Evolutionary conservation across 35 echinoderm and acorn worm species (phyloP).

Genomic region (Anneissia japonica): DNA sequence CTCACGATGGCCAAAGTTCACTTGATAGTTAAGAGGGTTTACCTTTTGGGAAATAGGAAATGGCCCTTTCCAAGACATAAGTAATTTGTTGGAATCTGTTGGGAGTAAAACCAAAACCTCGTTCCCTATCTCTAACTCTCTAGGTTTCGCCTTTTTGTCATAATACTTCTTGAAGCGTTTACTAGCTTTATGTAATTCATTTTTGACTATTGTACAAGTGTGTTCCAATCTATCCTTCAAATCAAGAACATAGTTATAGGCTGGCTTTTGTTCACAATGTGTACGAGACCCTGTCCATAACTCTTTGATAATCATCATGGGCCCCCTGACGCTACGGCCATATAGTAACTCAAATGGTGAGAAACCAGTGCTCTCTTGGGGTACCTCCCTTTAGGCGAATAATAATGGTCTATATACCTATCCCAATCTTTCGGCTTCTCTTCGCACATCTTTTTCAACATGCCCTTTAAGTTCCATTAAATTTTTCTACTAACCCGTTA

Average conservation of each 20-base stretch:
- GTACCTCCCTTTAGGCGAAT: slow-evolving; percentile 47
- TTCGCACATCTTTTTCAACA: not conserved
- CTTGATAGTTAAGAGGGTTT: slow-evolving; percentile 9
- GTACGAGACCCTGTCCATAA: slow-evolving; percentile 39
- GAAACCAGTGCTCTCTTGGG: slow-evolving; percentile 45
- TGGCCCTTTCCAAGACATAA: slow-evolving; percentile 41
- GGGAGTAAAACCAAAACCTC: slow-evolving; percentile 30
- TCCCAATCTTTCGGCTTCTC: too few relatives aligned
- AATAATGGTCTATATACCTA: too few relatives aligned
- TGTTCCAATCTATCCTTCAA: slow-evolving; percentile 20
- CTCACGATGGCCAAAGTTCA: slow-evolving; percentile 10
- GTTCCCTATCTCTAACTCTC: slow-evolving; percentile 27
- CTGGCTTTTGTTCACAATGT: slow-evolving; percentile 14
- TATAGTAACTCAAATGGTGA: slow-evolving; percentile 60
- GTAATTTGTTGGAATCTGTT: slow-evolving; percentile 30
- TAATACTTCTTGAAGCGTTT: slow-evolving; percentile 16
- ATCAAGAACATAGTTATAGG: slow-evolving; percentile 40
- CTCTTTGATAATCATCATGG: slow-evolving; percentile 56
- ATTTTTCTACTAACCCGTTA: slow-evolving; percentile 48
- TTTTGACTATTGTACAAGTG: slow-evolving; percentile 10
- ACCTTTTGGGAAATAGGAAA: too few relatives aligned
- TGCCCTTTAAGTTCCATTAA: not conserved
- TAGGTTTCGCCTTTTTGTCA: slow-evolving; percentile 26
- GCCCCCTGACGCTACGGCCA: slow-evolving; percentile 49
- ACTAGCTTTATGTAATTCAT: not conserved